Evolutionary conservation across 2,113 vertebrate genomes (phyloP).

Genomic region (Nesoenas mayeri): DNA sequence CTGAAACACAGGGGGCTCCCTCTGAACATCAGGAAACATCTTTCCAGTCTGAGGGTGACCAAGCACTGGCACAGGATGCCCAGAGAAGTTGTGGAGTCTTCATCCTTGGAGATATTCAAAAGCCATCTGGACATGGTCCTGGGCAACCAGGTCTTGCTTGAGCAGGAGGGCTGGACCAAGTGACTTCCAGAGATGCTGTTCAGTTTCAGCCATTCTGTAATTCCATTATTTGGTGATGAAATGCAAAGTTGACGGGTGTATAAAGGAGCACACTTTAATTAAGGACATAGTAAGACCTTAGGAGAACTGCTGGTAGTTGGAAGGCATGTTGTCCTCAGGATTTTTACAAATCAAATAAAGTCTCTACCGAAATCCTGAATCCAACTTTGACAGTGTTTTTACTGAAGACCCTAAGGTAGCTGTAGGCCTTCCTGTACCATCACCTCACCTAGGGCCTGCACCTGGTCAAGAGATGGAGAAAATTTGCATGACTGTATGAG

Average conservation of each 20-base stretch:
- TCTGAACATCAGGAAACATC: background rate
- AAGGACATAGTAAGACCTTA: background rate
- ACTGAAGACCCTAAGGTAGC: background rate
- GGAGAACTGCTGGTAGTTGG: background rate
- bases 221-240: background rate
- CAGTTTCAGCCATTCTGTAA: background rate
- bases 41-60: background rate
- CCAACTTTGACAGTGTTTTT: background rate
- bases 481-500: background rate
- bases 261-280: background rate
- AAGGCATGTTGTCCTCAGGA: background rate
- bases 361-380: background rate
- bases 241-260: background rate
- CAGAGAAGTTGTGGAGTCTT: background rate
- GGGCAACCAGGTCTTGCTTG: background rate
- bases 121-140: background rate
- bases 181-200: background rate
- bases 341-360: background rate
- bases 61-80: background rate
- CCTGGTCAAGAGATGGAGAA: background rate
- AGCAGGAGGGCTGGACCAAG: background rate
- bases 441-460: background rate
- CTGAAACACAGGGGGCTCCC: background rate
- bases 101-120: background rate
- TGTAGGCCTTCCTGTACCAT: background rate